Evolutionary conservation across 2,797 vertebrate genomes (phyloP), one percentile per base, ranked within the genome.

Genomic region (Amphiprion clarkii): DNA sequence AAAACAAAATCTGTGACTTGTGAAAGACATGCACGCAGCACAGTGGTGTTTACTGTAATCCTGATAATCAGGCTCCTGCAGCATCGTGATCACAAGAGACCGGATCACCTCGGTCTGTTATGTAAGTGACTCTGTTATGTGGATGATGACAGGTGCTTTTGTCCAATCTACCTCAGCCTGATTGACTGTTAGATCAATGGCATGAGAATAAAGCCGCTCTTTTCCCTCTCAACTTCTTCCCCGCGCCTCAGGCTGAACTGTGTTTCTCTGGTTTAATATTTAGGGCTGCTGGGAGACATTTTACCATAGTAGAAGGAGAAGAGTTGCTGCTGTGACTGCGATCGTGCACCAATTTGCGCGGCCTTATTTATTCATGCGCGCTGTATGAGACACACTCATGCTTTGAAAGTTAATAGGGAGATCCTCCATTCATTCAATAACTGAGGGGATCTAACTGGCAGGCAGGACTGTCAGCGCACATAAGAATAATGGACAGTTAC

Each of bases 71-170:
- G 64, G 57, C 64, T 67, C 70, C 69, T 58, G 55, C 76, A 67
- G 76, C 55, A 56, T 4, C 46, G 23, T 53, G 69, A 77, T 84
- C 64, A 57, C 68, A 67, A 62, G 63, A 82, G 61, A 79, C 33
- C 55, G 46, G 59, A 71, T 86, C 60, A 75, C 61, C 17, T 33
- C 10, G 23, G 63, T 61, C 55, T 78, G 64, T 82, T 76, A 78
- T 65, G 58, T 78, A 83, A 88, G 77, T 67, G 59, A 46, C 33
- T 60, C 61, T 60, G 64, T 71, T 61, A 42, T 33, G 25, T 63
- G 44, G 69, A 71, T 79, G 71, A 71, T 79, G 83, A 65, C 84
- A 82, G 89, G 81, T 89, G 79, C 67, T 85, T 88, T 72, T 31
- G 46, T 71, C 39, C 60, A 63, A 64, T 84, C 44, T 68, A 59